Conservation (phyloP, 1,140 invertebrate species). For the Patella vulgata region DNA sequence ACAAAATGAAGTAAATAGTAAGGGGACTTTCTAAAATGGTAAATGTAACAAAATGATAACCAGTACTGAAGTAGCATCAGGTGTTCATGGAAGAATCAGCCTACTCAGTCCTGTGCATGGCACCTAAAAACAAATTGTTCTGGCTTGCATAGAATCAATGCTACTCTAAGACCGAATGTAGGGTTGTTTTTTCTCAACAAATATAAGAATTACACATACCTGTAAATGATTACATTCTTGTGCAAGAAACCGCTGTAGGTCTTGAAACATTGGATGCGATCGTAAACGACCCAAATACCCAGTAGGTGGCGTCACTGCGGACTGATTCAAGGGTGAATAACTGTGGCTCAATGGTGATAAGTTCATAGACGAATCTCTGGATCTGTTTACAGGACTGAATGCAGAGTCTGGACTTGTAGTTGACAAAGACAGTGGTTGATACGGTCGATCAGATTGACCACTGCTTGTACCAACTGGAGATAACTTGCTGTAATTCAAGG, state of each 20-base stretch:
- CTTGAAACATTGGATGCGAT: slow-evolving; percentile 37
- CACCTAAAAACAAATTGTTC: too few relatives aligned
- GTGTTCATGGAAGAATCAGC: too few relatives aligned
- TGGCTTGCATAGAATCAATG: too few relatives aligned
- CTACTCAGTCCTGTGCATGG: too few relatives aligned
- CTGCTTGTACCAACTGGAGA: background rate
- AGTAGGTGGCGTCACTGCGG: background rate
- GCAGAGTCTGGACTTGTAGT: background rate
- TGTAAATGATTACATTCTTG: slow-evolving; percentile 34
- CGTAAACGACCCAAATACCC: slow-evolving; percentile 25
- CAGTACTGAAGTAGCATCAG: slow-evolving; percentile 3
- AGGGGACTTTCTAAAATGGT: too few relatives aligned
- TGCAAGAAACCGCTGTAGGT: slow-evolving; percentile 31
- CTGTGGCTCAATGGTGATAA: background rate
- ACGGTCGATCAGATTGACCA: background rate
- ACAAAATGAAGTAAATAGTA: too few relatives aligned
- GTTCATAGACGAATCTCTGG: background rate
- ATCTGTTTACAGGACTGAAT: background rate
- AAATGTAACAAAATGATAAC: background rate
- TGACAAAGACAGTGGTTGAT: background rate
- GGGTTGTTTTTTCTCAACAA: too few relatives aligned
- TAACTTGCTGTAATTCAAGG: background rate
- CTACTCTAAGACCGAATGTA: too few relatives aligned
- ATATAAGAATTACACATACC: too few relatives aligned
- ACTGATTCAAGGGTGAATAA: background rate